Evolutionary conservation across 23 tunicate genomes (phyloP).

Genomic region (Halocynthia aurantium): DNA sequence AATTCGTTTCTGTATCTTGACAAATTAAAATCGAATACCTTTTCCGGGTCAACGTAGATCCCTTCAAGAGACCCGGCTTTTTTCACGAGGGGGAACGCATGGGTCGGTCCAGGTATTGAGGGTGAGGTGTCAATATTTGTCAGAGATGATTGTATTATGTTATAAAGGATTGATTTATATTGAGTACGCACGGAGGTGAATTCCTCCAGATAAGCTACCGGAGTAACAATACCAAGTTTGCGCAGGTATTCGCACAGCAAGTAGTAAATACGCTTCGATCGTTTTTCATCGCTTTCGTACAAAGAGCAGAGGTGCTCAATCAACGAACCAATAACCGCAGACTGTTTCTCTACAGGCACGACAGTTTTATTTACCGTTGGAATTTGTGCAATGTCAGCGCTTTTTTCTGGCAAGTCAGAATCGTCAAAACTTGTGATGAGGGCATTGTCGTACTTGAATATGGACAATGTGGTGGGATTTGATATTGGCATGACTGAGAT

Average conservation of each 20-base stretch:
- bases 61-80: neutral
- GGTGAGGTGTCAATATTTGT: conserved; percentile 14
- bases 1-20: conserved; percentile 54
- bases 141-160: conserved; percentile 50
- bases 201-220: conserved; percentile 69
- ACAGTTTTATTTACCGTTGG: neutral
- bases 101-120: neutral
- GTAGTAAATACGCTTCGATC: conserved; percentile 39
- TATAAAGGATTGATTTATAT: conserved; percentile 53
- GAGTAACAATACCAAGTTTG: conserved; percentile 45
- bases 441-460: neutral
- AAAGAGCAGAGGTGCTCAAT: conserved; percentile 72
- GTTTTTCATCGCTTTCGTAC: conserved; percentile 46
- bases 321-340: conserved; percentile 56
- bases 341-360: conserved; percentile 17
- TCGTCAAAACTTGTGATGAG: neutral
- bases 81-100: neutral
- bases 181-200: conserved; percentile 63
- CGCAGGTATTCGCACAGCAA: conserved; percentile 41
- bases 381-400: neutral
- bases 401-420: conserved; percentile 4
- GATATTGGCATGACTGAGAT: neutral
- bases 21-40: conserved; percentile 32
- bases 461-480: neutral
- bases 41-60: neutral